Conservation (phyloP, 2,797 vertebrate genomes). For the Phalloptychus januarius region DNA sequence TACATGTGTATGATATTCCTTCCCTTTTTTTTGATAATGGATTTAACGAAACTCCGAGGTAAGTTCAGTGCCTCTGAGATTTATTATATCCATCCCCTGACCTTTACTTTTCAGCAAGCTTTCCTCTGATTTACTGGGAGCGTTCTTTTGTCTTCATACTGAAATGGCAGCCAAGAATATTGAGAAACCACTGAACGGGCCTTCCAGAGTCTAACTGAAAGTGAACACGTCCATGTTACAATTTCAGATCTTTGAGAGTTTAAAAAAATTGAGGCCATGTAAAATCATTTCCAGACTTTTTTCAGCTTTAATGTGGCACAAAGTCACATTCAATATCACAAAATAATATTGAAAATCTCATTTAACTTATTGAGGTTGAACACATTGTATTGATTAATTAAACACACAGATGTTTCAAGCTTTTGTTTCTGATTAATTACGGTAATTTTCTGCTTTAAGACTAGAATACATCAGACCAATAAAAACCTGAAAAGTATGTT, state of each 20-base stretch:
- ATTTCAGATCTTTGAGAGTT: not conserved
- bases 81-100: not conserved
- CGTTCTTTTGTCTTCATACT: not conserved
- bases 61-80: not conserved
- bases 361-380: not conserved
- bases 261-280: not conserved
- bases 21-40: not conserved
- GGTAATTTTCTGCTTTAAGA: not conserved
- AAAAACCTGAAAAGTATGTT: too few relatives aligned
- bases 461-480: not conserved
- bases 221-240: not conserved
- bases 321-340: not conserved
- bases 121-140: not conserved
- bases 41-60: not conserved
- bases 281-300: not conserved
- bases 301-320: not conserved
- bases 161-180: slow-evolving; percentile 1
- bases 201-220: not conserved
- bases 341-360: not conserved
- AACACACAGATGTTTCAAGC: not conserved
- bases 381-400: not conserved
- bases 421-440: not conserved
- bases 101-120: not conserved
- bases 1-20: not conserved
- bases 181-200: not conserved